Conservation (phyloP, 2,797 vertebrate species). For the Malacoraja senta region DNA sequence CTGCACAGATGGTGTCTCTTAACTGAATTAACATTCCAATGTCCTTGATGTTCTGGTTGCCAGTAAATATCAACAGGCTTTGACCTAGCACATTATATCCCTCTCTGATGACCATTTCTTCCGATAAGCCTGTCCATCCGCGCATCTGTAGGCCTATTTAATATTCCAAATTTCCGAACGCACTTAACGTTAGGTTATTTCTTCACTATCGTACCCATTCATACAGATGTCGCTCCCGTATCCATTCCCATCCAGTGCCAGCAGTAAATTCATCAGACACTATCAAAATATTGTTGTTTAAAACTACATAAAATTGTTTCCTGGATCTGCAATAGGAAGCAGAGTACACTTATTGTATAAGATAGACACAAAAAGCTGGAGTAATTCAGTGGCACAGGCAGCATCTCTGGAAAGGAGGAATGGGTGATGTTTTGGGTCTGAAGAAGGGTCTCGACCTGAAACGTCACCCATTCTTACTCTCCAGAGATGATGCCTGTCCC, state of each 20-base stretch:
- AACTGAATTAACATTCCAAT: background rate
- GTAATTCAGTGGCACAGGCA: no score
- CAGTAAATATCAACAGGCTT: background rate
- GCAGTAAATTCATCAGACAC: background rate
- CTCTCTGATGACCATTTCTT: background rate
- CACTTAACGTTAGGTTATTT: background rate
- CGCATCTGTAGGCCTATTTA: background rate
- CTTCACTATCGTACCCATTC: background rate
- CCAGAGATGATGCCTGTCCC: no score
- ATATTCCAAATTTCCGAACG: background rate
- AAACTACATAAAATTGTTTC: background rate
- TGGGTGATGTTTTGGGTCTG: no score
- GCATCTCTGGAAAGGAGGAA: no score
- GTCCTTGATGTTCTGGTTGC: background rate
- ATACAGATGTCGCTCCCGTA: background rate
- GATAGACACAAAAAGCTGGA: background rate
- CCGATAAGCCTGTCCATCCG: background rate
- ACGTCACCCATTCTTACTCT: no score
- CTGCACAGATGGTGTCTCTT: background rate
- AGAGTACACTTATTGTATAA: background rate
- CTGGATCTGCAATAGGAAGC: background rate
- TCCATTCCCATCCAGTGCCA: background rate
- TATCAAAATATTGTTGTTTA: background rate
- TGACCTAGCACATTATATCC: background rate
- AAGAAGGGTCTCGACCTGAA: no score